A percentile compares a stretch with the other conserved stretches of the same genome.
Evolutionary conservation across 2,888 invertebrate species (phyloP).

Genomic region (Abrostola tripartita): DNA sequence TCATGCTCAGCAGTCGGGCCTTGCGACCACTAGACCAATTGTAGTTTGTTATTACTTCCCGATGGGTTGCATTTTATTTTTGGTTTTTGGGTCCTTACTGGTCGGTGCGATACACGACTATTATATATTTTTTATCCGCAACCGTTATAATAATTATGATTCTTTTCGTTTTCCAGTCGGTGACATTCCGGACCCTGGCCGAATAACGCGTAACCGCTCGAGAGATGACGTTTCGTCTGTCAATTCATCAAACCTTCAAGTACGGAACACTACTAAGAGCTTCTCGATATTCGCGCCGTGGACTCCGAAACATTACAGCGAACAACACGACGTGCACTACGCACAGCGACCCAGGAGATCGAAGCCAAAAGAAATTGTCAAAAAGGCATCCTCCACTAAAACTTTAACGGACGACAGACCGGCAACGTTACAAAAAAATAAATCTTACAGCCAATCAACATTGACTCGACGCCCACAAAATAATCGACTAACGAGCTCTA

Average conservation of each 20-base stretch:
- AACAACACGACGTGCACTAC: slow-evolving; percentile 93
- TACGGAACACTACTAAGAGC: slow-evolving; percentile 92
- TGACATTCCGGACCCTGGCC: slow-evolving; percentile 93
- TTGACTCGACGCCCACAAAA: slow-evolving; percentile 74
- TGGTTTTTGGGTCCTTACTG: no score
- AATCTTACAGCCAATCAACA: slow-evolving; percentile 83
- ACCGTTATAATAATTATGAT: neutral
- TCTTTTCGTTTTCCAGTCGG: slow-evolving; percentile 88
- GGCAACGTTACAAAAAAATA: slow-evolving; percentile 81
- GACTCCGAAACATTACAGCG: slow-evolving; percentile 92
- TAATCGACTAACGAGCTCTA: slow-evolving; percentile 78
- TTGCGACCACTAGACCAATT: no score
- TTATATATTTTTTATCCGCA: neutral
- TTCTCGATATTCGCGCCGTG: slow-evolving; percentile 95
- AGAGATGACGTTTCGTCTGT: slow-evolving; percentile 92
- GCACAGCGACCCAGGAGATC: slow-evolving; percentile 89
- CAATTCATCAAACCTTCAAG: slow-evolving; percentile 90
- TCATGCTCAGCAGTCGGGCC: no score
- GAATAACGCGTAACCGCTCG: slow-evolving; percentile 89
- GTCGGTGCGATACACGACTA: no score
- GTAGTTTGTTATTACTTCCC: no score
- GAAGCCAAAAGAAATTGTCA: slow-evolving; percentile 74
- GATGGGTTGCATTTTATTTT: no score
- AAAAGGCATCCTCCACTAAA: slow-evolving; percentile 84
- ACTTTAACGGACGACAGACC: slow-evolving; percentile 71